Base-by-base conservation (phyloP, 2,113 vertebrate genomes). In the Aegithalos caudatus region DNA sequence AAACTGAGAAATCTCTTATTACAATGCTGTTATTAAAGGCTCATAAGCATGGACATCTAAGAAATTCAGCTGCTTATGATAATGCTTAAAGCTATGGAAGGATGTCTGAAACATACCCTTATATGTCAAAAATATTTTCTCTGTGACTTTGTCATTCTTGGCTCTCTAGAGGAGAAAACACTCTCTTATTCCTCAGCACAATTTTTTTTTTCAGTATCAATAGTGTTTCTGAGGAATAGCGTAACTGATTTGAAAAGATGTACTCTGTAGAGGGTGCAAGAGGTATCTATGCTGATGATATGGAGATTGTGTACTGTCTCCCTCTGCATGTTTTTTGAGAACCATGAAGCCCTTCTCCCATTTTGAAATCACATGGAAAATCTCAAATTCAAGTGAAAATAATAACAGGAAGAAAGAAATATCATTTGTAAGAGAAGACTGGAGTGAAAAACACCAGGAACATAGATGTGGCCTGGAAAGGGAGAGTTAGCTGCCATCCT, bases 71-170 rank as follows among this genome's bases (percentile, higher is more conserved):
- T 90, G 57, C 48, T 87, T 94, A 60, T 89, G 81, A 89, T 94
- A 92, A 77, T 76, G 64, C 69, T 94, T 95, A 74, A 8, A 29
- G 28, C 65, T 77, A 54, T 45, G 54, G 74, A 93, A 86, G 28
- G 23, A 90, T 80, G 31, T 47, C 77, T 93, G 90, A 89, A 94
- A 71, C 77, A 73, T 66, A 66, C 22, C 88, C 93, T 96, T 97
- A 77, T 96, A 95, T 78, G 94, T 91, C 27, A 14, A 95, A 97
- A 97, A 93, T 82, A 96, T 95, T 83, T 70, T 89, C 62, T 66
- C 88, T 48, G 38, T 80, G 50, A 80, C 74, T 85, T 95, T 88
- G 70, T 93, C 38, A 88, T 95, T 83, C 82, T 96, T 97, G 93
- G 92, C 88, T 88, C 81, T 62, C 69, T 42, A 16, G 45, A 81